Conservation (phyloP, 2,797 vertebrate genomes). For the Clarias fuscus region DNA sequence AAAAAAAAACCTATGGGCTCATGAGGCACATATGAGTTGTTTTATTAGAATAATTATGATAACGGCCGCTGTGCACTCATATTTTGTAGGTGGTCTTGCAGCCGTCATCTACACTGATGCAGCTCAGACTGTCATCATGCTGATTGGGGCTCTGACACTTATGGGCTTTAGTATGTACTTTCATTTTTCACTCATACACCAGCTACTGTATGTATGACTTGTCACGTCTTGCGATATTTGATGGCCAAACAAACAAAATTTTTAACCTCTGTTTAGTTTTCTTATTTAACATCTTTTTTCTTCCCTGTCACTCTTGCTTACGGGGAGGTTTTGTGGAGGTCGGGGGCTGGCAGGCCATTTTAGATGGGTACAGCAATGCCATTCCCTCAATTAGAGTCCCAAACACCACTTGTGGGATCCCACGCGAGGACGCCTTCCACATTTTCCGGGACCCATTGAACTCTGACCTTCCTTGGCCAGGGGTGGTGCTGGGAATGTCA, state of each 20-base stretch:
- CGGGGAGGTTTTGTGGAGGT: constrained; percentile 84
- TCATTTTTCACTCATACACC: neutral
- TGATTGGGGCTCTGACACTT: constrained; percentile 83
- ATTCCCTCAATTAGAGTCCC: constrained; percentile 77
- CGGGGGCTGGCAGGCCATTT: constrained; percentile 83
- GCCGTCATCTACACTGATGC: constrained; percentile 97
- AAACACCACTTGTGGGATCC: constrained; percentile 90
- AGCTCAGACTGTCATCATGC: constrained; percentile 90
- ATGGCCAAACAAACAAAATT: neutral
- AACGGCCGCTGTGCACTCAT: neutral
- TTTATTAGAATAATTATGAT: neutral
- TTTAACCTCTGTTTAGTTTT: neutral
- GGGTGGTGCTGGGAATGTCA: constrained; percentile 90
- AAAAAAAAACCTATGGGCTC: neutral
- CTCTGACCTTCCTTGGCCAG: constrained; percentile 96
- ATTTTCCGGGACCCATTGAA: constrained; percentile 88
- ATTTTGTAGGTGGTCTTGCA: constrained; percentile 86
- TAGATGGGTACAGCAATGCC: constrained; percentile 80
- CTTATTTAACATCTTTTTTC: neutral
- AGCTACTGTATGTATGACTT: neutral
- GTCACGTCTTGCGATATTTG: neutral
- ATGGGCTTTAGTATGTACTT: constrained; percentile 90
- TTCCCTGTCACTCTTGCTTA: neutral
- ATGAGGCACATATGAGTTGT: neutral
- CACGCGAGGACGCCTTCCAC: constrained; percentile 88